Evolutionary conservation across 2,888 invertebrate genomes (phyloP).

Genomic region (Cotesia congregata): DNA sequence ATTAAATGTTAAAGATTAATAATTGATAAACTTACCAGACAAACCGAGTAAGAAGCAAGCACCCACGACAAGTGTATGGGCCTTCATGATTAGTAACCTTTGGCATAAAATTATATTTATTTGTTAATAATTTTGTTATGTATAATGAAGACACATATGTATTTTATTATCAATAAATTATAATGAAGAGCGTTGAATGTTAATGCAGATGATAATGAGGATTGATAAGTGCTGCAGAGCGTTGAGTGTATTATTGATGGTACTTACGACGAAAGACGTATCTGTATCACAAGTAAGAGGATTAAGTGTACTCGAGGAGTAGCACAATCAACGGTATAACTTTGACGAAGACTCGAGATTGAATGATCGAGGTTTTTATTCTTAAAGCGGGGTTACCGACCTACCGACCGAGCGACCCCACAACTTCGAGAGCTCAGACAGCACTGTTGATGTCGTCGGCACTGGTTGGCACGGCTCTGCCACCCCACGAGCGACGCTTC

Average conservation of each 20-base stretch:
- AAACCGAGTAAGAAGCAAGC: slow-evolving; percentile 50
- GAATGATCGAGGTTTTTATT: background rate
- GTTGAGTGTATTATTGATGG: background rate
- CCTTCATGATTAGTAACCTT: slow-evolving; percentile 48
- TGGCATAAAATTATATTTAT: slow-evolving; percentile 1
- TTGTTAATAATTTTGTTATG: background rate
- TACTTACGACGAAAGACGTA: slow-evolving; percentile 1
- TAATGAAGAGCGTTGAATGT: no score
- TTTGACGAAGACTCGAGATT: background rate
- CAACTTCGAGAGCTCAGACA: slow-evolving; percentile 61
- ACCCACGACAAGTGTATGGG: slow-evolving; percentile 48
- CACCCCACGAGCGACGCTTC: slow-evolving; percentile 49
- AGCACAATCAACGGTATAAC: background rate
- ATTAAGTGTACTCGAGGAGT: background rate
- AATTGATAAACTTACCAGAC: slow-evolving; percentile 48
- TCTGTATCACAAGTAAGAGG: background rate
- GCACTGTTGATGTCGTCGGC: slow-evolving; percentile 59
- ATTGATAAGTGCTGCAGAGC: no score
- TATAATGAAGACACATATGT: no score
- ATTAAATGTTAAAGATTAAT: slow-evolving; percentile 1
- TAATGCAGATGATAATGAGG: no score
- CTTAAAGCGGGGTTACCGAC: slow-evolving; percentile 47
- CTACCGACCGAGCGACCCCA: slow-evolving; percentile 61
- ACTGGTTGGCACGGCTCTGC: slow-evolving; percentile 56
- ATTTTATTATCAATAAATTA: no score